These are phyloP conservation scores for Luperina nickerlii DNA, from an alignment of 2,888 invertebrate genomes.

Conservation along the genomic window DNA sequence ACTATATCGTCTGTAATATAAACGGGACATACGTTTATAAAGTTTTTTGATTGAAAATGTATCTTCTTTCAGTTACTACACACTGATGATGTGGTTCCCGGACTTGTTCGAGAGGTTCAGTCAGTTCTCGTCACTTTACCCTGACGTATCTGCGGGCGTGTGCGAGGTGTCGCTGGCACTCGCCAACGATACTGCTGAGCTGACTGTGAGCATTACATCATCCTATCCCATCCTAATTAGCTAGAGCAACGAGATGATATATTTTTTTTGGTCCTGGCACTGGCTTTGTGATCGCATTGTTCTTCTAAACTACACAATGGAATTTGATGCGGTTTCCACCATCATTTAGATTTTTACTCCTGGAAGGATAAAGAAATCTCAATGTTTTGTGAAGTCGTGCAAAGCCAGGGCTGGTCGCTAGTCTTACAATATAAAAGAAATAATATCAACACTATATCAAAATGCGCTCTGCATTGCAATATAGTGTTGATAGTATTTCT, in stretches of 20 bases:
- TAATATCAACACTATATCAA: not conserved
- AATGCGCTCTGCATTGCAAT: not conserved
- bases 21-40: not conserved
- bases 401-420: too few species aligned
- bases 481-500: too few species aligned
- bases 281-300: not conserved
- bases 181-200: slow-evolving; percentile 72
- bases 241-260: not conserved
- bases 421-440: not conserved
- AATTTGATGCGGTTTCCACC: not conserved
- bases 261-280: not conserved
- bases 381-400: not conserved
- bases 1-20: too few species aligned
- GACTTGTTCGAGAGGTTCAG: slow-evolving; percentile 92
- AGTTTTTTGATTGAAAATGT: too few species aligned
- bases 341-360: not conserved
- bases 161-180: slow-evolving; percentile 89
- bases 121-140: slow-evolving; percentile 85
- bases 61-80: slow-evolving; percentile 87
- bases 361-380: not conserved
- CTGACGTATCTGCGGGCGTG: slow-evolving; percentile 86
- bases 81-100: slow-evolving; percentile 93
- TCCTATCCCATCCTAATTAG: not conserved
- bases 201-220: slow-evolving; percentile 63
- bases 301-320: not conserved